A percentile compares a stretch with the other conserved stretches of the same genome.
Evolutionary conservation across 2,888 invertebrate species (phyloP).

Genomic region (Pachycephus smyrnensis): DNA sequence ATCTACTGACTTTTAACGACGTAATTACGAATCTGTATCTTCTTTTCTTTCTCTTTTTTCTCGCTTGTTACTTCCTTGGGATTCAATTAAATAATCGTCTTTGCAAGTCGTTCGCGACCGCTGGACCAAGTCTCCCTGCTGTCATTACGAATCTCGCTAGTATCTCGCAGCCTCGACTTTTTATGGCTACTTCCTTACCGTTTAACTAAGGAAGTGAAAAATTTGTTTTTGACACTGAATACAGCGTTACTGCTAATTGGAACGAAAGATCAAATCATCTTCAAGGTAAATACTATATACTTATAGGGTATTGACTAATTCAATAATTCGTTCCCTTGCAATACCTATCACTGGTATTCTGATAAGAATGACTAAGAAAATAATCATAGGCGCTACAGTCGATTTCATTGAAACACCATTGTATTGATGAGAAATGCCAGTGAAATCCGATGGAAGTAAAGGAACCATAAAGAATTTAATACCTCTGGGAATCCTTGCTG

Average conservation of each 20-base stretch:
- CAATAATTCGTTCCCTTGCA: too few relatives aligned
- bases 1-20: background rate
- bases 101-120: background rate
- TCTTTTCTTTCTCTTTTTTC: slow-evolving; percentile 8
- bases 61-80: background rate
- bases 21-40: slow-evolving; percentile 11
- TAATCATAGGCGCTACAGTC: too few relatives aligned
- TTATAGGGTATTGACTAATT: background rate
- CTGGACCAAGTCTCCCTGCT: background rate
- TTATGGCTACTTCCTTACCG: background rate
- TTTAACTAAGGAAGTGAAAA: background rate
- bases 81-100: background rate
- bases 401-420: too few relatives aligned
- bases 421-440: too few relatives aligned
- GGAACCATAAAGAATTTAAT: too few relatives aligned
- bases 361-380: too few relatives aligned
- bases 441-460: too few relatives aligned
- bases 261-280: background rate
- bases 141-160: background rate
- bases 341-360: too few relatives aligned
- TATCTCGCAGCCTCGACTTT: background rate
- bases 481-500: too few relatives aligned
- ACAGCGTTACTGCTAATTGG: background rate
- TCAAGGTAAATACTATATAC: background rate
- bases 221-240: background rate